Evolutionary conservation across 1,140 invertebrate species (phyloP).

Genomic region (Holotrichia oblita): DNA sequence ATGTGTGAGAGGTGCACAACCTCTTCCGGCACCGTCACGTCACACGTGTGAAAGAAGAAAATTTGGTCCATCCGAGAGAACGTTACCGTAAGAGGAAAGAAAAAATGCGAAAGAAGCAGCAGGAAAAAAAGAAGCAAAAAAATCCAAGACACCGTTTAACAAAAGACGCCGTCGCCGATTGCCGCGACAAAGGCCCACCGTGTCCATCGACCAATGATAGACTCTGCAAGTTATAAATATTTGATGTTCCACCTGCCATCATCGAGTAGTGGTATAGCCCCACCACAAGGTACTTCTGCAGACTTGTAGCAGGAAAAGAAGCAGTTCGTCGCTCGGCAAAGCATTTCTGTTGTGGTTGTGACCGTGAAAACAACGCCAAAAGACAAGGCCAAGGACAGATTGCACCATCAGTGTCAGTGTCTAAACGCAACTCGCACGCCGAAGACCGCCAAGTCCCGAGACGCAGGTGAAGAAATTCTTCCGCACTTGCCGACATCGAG

Average conservation of each 20-base stretch:
- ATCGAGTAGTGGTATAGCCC: conserved; percentile 53
- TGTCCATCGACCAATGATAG: conserved; percentile 49
- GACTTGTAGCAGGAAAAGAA: conserved; percentile 58
- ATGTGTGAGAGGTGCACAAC: conserved; percentile 4
- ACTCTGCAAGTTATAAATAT: conserved; percentile 53
- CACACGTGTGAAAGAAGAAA: neutral
- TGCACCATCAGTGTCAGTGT: conserved; percentile 53
- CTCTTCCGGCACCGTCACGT: conserved; percentile 15
- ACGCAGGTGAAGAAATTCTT: neutral
- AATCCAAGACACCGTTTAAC: conserved; percentile 18
- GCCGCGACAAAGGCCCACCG: conserved; percentile 26
- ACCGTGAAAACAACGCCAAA: conserved; percentile 57
- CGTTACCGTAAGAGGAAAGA: neutral
- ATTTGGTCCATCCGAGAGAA: conserved; percentile 12
- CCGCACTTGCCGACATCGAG: neutral
- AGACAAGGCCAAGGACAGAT: conserved; percentile 58
- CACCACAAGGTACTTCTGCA: conserved; percentile 53
- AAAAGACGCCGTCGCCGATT: conserved; percentile 8
- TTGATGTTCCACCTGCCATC: conserved; percentile 55
- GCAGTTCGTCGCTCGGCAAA: conserved; percentile 58
- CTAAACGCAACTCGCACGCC: conserved; percentile 40
- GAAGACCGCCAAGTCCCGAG: conserved; percentile 11
- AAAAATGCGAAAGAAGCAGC: neutral
- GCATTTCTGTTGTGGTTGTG: conserved; percentile 60
- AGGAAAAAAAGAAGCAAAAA: neutral